Evolutionary conservation across 2,797 vertebrate genomes (phyloP), one percentile per base, ranked within the genome.

Genomic region (Triplophysa yarkandensis): DNA sequence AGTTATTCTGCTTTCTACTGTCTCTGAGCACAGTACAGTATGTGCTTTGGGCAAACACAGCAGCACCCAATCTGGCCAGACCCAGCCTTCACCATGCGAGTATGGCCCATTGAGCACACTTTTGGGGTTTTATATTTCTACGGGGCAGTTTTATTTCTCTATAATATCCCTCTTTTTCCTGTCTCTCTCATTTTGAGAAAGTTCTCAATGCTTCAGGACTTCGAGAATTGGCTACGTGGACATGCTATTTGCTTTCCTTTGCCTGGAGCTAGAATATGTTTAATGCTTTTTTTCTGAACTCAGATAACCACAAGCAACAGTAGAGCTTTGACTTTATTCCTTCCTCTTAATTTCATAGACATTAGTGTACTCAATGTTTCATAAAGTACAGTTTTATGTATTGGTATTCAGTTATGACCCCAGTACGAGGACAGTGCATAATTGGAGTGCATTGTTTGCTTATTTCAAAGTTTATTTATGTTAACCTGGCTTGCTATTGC

Each of bases 171-270:
- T 36, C 17, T 69, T 16, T 69, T 43, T 63, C 32, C 27, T 32
- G 28, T 77, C 78, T 69, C 76, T 71, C 43, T 61, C 25, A 58
- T 46, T 39, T 39, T 25, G 71, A 66, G 52, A 66, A 74, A 66
- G 71, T 66, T 74, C 62, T 66, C 34, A 41, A 74, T 58, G 63
- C 71, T 57, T 48, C 19, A 58, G 63, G 62, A 52, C 62, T 66
- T 39, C 44, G 48, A 66, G 36, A 74, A 74, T 66, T 74, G 55
- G 52, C 71, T 66, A 57, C 58, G 52, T 74, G 71, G 62, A 66
- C 71, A 64, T 64, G 52, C 50, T 74, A 74, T 74, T 63, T 74
- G 63, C 71, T 58, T 74, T 66, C 14, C 71, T 48, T 11, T 74
- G 71, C 62, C 62, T 58, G 16, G 55, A 74, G 52, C 71, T 11